Base-by-base conservation (phyloP, 1,140 invertebrate genomes). In the Lerema accius region DNA sequence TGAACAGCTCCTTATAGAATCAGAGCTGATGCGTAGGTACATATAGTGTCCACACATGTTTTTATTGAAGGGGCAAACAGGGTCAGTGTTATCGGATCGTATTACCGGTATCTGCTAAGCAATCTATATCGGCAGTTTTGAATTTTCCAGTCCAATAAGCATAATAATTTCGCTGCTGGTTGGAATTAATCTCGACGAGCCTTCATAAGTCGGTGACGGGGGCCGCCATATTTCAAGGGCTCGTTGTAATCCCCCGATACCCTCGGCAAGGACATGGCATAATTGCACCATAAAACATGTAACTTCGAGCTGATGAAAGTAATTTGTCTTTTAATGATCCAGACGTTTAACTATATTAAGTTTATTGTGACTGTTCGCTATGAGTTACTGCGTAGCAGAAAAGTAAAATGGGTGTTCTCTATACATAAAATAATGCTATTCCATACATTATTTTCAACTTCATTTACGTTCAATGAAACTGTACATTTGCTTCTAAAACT, bases 71-170 rank as follows among this genome's bases (percentile, higher is more conserved):
- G 7, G 28, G 28, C 28, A 32, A 32, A 32, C 28, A 32, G 3
- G 28, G 28, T 7, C 28, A 32, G 6, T 7, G 6, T 1, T 7
- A 32, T 9, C 28, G 3, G 1, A 32, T 7, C n/a, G 35, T 37
- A 37, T 37, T 37, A 37, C n/a, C n/a, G 1, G 28, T 32, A 32
- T 32, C 28, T 32, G 28, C 4, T 37, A 37, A 37, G 35, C 35
- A 37, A 37, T 37, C 35, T 37, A n/a, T 37, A 23, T 15, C 14
- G 32, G 23, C 28, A 39, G 37, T 48, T 59, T 59, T 59, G 43
- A 59, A 58, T 59, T 59, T 59, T 59, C 56, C 56, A 48, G 56
- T 46, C 28, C 56, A 59, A 59, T 59, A 59, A 59, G 56, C 56
- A 48, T 59, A 19, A 59, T 59, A 59, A 59, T 59, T 59, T 59